Percentiles rank a stretch among this genome's conserved stretches.
These are phyloP conservation scores for Columba janthina DNA, from an alignment of 2,113 vertebrate genomes.

Conservation along the genomic window DNA sequence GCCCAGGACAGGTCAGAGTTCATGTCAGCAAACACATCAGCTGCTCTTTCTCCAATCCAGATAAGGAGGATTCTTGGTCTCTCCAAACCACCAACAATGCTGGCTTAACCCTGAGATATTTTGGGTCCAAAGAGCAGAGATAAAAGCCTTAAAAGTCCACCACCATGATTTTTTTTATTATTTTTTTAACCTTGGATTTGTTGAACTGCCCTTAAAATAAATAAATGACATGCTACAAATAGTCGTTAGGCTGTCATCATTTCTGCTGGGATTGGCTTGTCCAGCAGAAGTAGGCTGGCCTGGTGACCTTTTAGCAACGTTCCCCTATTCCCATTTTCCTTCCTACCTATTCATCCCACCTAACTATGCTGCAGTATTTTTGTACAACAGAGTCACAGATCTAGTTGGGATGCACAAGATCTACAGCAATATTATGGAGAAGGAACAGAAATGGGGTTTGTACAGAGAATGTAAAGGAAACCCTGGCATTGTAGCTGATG, in stretches of 20 bases:
- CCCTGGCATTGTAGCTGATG: background rate
- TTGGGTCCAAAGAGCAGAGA: slow-evolving; percentile 16
- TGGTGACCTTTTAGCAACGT: background rate
- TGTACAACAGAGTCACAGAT: background rate
- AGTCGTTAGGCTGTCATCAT: background rate
- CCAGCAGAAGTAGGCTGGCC: background rate
- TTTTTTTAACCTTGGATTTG: background rate
- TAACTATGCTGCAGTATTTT: background rate
- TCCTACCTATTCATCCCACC: background rate
- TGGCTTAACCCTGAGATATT: background rate
- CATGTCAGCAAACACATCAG: background rate
- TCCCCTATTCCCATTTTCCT: background rate
- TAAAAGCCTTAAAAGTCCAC: background rate
- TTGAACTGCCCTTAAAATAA: background rate
- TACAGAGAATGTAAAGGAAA: background rate
- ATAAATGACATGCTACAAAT: background rate
- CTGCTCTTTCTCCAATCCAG: background rate
- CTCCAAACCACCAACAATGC: background rate
- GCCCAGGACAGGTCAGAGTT: background rate
- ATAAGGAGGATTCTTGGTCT: background rate
- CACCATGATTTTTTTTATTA: fast-evolving
- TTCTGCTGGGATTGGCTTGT: background rate
- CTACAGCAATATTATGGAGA: fast-evolving
- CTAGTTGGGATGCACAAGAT: background rate
- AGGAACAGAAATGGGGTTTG: background rate